Conservation (phyloP, 2,797 vertebrate genomes). For the Gobio occitaniae region DNA sequence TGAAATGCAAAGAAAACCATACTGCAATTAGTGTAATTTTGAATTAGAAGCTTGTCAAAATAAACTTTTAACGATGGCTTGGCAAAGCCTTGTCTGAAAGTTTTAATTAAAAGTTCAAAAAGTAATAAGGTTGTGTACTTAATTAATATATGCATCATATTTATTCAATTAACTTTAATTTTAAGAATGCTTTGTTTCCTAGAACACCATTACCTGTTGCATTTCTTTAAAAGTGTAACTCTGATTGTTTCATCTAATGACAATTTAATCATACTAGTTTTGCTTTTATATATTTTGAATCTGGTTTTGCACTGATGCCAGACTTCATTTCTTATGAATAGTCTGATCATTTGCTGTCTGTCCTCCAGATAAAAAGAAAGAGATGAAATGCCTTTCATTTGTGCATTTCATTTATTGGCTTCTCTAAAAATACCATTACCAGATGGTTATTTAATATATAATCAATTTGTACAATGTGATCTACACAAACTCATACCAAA, state of each 20-base stretch:
- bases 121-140: neutral
- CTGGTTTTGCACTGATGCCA: neutral
- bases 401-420: neutral
- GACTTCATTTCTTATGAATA: neutral
- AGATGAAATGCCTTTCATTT: neutral
- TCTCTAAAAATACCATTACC: constrained; percentile 15
- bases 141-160: neutral
- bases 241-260: neutral
- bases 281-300: neutral
- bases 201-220: neutral
- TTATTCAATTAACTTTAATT: neutral
- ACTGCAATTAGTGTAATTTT: neutral
- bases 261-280: neutral
- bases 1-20: neutral
- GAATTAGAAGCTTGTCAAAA: neutral
- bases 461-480: neutral
- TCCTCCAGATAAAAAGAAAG: constrained; percentile 5
- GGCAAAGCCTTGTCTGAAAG: neutral
- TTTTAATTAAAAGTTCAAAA: neutral
- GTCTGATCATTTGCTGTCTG: too few species aligned
- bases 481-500: neutral
- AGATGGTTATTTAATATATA: constrained; percentile 14
- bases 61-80: neutral
- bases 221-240: neutral
- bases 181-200: neutral